Conservation (phyloP, 2,797 vertebrate species). For the Otus scops region DNA sequence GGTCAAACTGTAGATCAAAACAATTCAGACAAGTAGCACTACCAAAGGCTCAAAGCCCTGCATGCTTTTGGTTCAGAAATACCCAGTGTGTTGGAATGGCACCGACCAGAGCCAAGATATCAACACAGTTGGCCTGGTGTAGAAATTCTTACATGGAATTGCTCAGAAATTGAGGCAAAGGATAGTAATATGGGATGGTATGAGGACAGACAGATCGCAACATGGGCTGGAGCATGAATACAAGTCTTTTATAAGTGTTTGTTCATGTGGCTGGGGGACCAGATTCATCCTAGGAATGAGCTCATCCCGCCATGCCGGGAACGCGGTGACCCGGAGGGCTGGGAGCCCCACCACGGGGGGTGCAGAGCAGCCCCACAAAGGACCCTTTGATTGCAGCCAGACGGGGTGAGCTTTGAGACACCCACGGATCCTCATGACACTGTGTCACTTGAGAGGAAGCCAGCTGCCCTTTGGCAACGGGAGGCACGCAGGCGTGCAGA, state of each 20-base stretch:
- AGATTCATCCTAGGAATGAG: slow-evolving; percentile 63
- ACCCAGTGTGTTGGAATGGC: background rate
- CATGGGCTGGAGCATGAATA: background rate
- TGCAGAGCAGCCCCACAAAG: slow-evolving; percentile 57
- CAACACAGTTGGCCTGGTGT: background rate
- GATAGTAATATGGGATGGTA: background rate
- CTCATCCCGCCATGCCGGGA: slow-evolving; percentile 57
- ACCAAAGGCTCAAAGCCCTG: background rate
- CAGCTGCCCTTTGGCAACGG: background rate
- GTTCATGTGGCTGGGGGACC: background rate
- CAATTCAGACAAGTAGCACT: background rate
- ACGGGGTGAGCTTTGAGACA: background rate
- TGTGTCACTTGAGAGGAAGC: slow-evolving; percentile 36
- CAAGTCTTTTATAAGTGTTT: background rate
- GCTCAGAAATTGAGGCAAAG: background rate
- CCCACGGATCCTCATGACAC: background rate
- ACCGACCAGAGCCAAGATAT: background rate
- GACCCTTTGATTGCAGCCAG: slow-evolving; percentile 58
- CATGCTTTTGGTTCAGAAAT: background rate
- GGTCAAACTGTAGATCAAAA: background rate
- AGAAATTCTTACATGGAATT: background rate
- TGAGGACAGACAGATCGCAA: background rate
- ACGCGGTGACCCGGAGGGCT: slow-evolving; percentile 16
- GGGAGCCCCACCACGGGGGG: background rate
- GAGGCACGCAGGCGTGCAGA: fast-evolving